Evolutionary conservation across 2,888 invertebrate genomes (phyloP), one percentile per base, ranked within the genome.

Genomic region (Agrochola lota): DNA sequence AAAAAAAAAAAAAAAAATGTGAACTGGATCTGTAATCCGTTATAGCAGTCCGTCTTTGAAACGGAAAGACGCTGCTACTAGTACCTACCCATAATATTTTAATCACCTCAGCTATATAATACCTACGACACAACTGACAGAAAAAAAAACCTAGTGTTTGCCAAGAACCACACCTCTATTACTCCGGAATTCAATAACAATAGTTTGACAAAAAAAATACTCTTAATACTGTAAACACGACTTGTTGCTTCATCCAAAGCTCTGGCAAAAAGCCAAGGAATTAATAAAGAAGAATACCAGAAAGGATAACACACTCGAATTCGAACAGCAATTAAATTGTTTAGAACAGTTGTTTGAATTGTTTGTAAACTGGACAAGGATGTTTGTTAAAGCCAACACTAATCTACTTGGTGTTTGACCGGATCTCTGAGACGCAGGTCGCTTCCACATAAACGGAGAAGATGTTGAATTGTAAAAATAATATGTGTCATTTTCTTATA

Each of bases 201-300:
- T 30, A 30, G 30, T 30, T 30, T 30, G 30, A 30, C 30, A 30
- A 30, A 30, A 43, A 43, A 43, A 43, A 43, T 43, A 23, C 30
- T n/a, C 30, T 11, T 11, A 17, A n/a, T 4, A 30, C 64, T 3
- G 23, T 52, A 26, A 7, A 57, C 26, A 57, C 17, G 59, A 74
- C 60, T 30, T 40, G 43, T 69, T 59, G 26, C 55, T 69, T 46
- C 57, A 52, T 8, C 11, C 52, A 23, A 57, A 75, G 6, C 26
- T 55, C 35, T 78, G 82, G 84, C 74, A 68, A 55, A 26, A 17
- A 17, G 59, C 82, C 82, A 83, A 69, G 20, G 9, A 63, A 55
- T 30, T 49, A 59, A 71, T 60, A 55, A 77, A 82, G 15, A 71
- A 71, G 15, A 67, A 66, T 30, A 66, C 55, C 57, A 55, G 35